Conservation (phyloP, 1,140 invertebrate species). For the Drosophila punjabiensis region DNA sequence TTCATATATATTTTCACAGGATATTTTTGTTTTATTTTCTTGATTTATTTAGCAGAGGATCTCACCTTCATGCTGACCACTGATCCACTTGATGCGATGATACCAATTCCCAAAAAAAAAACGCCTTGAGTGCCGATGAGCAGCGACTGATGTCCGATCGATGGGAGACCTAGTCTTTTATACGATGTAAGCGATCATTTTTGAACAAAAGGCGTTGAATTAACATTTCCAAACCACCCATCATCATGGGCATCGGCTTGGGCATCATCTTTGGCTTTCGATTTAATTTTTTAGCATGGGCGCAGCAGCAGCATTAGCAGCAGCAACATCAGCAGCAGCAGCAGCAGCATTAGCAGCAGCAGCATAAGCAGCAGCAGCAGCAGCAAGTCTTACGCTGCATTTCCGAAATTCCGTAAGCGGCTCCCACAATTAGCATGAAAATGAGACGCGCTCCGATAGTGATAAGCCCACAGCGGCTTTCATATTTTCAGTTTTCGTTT, state of each 20-base stretch:
- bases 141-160: slow-evolving; percentile 68
- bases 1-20: neutral
- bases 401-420: slow-evolving; percentile 77
- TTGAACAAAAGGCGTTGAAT: slow-evolving; percentile 70
- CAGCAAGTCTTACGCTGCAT: slow-evolving; percentile 58
- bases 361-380: too few relatives aligned
- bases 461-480: slow-evolving; percentile 50
- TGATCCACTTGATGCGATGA: slow-evolving; percentile 60
- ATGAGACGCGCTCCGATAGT: slow-evolving; percentile 50
- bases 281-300: slow-evolving; percentile 58
- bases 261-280: slow-evolving; percentile 25
- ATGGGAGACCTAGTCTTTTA: slow-evolving; percentile 60
- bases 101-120: slow-evolving; percentile 49
- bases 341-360: neutral
- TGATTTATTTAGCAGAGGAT: neutral
- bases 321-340: neutral
- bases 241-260: neutral
- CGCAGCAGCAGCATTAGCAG: slow-evolving; percentile 31
- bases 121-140: slow-evolving; percentile 53
- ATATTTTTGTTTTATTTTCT: neutral
- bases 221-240: slow-evolving; percentile 64
- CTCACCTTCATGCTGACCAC: slow-evolving; percentile 78
- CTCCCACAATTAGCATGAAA: slow-evolving; percentile 74
- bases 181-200: slow-evolving; percentile 46
- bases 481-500: slow-evolving; percentile 33